Evolutionary conservation across 1,140 invertebrate genomes (phyloP).

Genomic region (Akabosia matsudoensis): DNA sequence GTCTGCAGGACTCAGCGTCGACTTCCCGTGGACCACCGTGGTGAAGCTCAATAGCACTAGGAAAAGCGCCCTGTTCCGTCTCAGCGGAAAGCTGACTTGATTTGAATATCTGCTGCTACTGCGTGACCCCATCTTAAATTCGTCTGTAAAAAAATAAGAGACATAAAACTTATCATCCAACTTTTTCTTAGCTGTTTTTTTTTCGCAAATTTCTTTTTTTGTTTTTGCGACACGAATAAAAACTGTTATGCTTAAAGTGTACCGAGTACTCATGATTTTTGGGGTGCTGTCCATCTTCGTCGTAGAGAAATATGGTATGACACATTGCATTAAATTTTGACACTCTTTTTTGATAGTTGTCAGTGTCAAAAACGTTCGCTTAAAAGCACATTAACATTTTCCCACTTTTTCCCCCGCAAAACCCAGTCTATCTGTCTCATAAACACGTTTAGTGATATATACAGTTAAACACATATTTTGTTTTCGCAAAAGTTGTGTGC

Average conservation of each 20-base stretch:
- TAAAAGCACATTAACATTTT: slow-evolving; percentile 6
- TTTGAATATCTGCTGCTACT: background rate
- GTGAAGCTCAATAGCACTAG: slow-evolving; percentile 13
- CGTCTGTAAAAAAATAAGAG: background rate
- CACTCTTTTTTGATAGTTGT: background rate
- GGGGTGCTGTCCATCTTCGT: too few species aligned
- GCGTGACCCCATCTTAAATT: background rate
- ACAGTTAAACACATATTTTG: slow-evolving; percentile 1
- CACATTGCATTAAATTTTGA: background rate
- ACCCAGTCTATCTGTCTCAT: background rate
- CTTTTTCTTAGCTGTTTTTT: too few species aligned
- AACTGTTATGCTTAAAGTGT: too few species aligned
- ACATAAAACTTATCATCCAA: too few species aligned
- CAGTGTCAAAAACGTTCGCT: background rate
- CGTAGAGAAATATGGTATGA: background rate
- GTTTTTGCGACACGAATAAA: too few species aligned
- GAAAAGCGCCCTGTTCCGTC: background rate
- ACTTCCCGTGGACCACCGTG: background rate
- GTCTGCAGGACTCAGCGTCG: background rate
- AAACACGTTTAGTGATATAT: background rate
- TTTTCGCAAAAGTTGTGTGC: slow-evolving; percentile 6
- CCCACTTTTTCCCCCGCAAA: background rate
- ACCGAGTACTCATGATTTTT: too few species aligned
- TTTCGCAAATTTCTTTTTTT: too few species aligned
- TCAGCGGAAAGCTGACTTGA: background rate